Evolutionary conservation across 2,888 invertebrate genomes (phyloP).

Genomic region (Halocaridina rubra): DNA sequence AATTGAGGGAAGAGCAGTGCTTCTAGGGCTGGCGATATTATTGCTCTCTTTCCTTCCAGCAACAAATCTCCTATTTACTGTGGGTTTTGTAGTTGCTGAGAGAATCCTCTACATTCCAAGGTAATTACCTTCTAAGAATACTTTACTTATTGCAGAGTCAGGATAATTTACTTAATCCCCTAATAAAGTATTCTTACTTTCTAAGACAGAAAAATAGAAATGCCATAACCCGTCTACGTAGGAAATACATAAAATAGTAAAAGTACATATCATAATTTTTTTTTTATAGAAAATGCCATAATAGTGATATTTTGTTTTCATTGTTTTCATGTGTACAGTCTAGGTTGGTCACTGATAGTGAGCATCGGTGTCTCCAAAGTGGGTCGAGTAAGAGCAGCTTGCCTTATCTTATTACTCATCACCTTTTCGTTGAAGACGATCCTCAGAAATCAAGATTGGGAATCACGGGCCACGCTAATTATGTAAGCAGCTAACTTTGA

Average conservation of each 20-base stretch:
- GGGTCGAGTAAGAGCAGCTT: neutral
- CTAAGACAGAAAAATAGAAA: no score
- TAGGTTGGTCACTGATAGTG: neutral
- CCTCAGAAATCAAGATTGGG: conserved; percentile 13
- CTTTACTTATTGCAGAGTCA: no score
- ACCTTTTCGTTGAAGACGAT: conserved; percentile 2
- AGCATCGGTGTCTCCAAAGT: neutral
- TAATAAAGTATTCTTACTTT: no score
- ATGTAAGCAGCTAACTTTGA: neutral
- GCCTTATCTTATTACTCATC: neutral
- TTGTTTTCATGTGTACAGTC: no score
- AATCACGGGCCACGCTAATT: conserved; percentile 16
- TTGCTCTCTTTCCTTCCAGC: conserved; percentile 94
- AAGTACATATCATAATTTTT: no score
- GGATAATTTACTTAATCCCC: no score
- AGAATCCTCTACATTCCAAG: conserved; percentile 93
- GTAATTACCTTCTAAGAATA: conserved; percentile 71
- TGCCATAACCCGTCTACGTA: no score
- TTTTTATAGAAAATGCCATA: no score
- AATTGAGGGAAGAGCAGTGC: conserved; percentile 66
- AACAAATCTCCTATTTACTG: conserved; percentile 96
- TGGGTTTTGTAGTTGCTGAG: conserved; percentile 97
- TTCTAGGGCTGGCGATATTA: conserved; percentile 84
- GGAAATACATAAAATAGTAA: no score
- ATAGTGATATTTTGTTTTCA: no score